Base-by-base conservation (phyloP, 2,113 vertebrate genomes). In the Condylura cristata region DNA sequence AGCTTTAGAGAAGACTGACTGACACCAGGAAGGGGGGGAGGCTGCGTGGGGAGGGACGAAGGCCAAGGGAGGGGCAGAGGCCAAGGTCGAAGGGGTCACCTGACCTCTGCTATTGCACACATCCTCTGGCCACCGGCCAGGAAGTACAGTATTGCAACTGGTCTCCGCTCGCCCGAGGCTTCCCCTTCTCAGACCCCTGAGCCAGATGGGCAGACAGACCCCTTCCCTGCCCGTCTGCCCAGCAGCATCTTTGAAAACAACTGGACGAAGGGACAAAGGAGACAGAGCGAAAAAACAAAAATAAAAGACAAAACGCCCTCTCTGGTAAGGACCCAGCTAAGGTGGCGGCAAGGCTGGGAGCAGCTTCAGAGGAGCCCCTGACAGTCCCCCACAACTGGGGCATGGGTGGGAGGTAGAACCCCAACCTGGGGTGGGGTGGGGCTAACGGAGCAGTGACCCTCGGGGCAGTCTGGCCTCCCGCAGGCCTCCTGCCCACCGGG, bases 81-180 rank as follows among this genome's bases (percentile, higher is more conserved):
- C 96, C 96, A 80, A 93, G 97, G 97, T 90, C 79, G 91, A 96
- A 94, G 28, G 90, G 94, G 91, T 86, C 94, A 51, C 97, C 96
- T 72, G 97, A 85, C 94, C 96, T 92, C 95, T 0, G 91, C 96
- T 97, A 96, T 97, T 97, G 96, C 96, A 95, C 93, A 1, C 86
- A 4, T 89, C 86, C 96, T 82, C 95, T 95, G 97, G 96, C 95
- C 91, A 78, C 78, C 0, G 34, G 93, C 96, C 96, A 95, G 97
- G 96, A 95, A 96, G 94, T 93, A 97, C 94, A 94, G 28, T 94
- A 93, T 96, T 96, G 96, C 97, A 90, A 93, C 95, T 97, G 86
- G 83, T 96, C 80, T 95, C 95, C 85, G 26, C 92, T 96, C 7
- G 6, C 93, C 87, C 58, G 16, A 93, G 82, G 95, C 81, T 8